Evolutionary conservation across 2,797 vertebrate genomes (phyloP), one percentile per base, ranked within the genome.

Genomic region (Acipenser transmontanus): DNA sequence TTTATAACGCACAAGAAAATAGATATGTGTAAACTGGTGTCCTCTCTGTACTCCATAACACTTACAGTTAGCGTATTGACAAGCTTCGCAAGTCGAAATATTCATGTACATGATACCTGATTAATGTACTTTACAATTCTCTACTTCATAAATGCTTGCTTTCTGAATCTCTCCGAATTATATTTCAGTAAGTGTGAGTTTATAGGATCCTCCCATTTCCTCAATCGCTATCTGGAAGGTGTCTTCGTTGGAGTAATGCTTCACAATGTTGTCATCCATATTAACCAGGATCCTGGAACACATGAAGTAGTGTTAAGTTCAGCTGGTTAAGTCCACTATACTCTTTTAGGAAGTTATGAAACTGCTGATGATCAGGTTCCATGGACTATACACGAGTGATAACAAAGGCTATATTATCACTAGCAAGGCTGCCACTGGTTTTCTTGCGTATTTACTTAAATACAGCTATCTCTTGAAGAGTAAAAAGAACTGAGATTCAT

Each of bases 241-340:
- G 85, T 99, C 97, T 78, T 99, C 97, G 0, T 99, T 99, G 72
- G 97, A 99, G 80, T 99, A 99, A 76, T 99, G 97, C 76, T 94
- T 96, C 87, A 99, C 94, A 47, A 99, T 99, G 82, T 98, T 99
- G 88, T 99, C 97, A 0, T 99, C 97, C 97, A 99, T 99, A 84
- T 99, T 95, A 71, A 99, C 95, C 68, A 99, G 83, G 76, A 99
- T 99, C 78, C 97, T 99, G 66, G 1, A 12, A 47, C 10, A n/a
- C 8, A 20, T 13, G 51, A 34, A 34, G 34, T 34, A 34, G 34
- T 3, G 34, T 34, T 34, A 34, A 34, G 34, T 34, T 34, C 34
- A 34, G 34, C 34, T 34, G 34, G 34, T 3, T 34, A 34, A 34
- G 34, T 34, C 34, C 34, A 3, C 34, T 34, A 34, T 34, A 34